phyloP scores from a whole-genome alignment of 2,113 vertebrate species.

The Lycaon pictus region DNA sequence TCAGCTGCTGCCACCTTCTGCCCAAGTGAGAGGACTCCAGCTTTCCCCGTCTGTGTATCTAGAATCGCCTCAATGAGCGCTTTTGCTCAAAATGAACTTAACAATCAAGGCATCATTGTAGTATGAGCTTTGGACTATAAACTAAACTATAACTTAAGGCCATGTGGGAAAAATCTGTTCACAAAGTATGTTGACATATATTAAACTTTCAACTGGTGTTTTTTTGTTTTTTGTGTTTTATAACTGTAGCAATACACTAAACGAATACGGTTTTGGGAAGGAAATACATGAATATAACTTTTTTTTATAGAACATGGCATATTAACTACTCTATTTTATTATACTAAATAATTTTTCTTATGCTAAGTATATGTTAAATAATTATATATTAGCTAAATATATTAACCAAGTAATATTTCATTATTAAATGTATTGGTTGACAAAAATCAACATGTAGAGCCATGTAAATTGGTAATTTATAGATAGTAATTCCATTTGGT shows the following conservation, averaged over 20 bases:
- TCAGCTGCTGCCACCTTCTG: slow-evolving; percentile 58
- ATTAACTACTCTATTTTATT: not conserved
- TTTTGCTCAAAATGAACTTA: not conserved
- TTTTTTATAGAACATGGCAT: not conserved
- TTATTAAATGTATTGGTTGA: not conserved
- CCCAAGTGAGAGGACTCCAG: not conserved
- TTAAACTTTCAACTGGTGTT: not conserved
- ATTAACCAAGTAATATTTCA: not conserved
- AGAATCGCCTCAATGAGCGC: not conserved
- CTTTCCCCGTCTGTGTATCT: not conserved
- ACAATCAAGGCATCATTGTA: not conserved
- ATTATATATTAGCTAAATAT: not conserved
- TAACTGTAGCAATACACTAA: not conserved
- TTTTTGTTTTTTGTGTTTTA: not conserved
- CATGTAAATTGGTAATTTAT: not conserved
- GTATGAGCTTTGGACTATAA: not conserved
- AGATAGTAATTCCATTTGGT: not conserved
- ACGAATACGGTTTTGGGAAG: not conserved
- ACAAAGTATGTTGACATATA: not conserved
- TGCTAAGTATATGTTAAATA: not conserved
- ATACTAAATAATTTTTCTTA: not conserved
- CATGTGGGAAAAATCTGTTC: not conserved
- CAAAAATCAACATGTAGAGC: not conserved
- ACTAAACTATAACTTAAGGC: not conserved
- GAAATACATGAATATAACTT: not conserved